Base-by-base conservation (phyloP, 2,888 invertebrate genomes). In the Lamellibrachia columna region DNA sequence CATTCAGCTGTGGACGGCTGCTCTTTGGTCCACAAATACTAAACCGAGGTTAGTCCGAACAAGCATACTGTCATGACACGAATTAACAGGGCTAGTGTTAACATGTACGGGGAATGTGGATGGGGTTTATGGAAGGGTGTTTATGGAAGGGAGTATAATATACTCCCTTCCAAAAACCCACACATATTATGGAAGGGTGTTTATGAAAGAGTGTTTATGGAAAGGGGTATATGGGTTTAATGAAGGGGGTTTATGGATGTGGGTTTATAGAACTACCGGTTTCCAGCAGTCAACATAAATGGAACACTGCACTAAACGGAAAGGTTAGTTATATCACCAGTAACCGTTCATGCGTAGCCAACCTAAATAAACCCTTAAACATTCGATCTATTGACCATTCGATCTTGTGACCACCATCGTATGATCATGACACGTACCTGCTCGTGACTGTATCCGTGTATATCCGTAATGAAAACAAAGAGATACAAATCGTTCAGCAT, bases 391-490 rank as follows among this genome's bases (percentile, higher is more conserved):
- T 11, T 75, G 22, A 75, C 6, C 75, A 22, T 75, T 75, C 75
- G 75, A 75, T 75, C 75, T 75, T 75, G 75, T 75, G 75, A 75
- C 75, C 15, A 75, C 75, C 75, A n/a, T 75, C 75, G 22, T 11
- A 6, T 75, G 75, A 75, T 6, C 22, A 22, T 75, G 75, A 75
- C 22, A 75, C 75, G 75, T 75, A 75, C 75, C 75, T 75, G 75
- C 6, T 75, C 22, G 75, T 75, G 75, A 75, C 75, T 75, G 75
- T 75, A 11, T 75, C 75, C 75, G 75, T 75, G 75, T n/a, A 75
- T 22, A 75, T 75, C 75, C 75, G 75, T 75, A 75, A 75, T 75
- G 75, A 75, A 75, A 75, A 75, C 75, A 75, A 75, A 75, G 75
- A n/a, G 75, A 22, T 75, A 22, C 22, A 75, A 75, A 75, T 15